Evolutionary conservation across 2,797 vertebrate genomes (phyloP).

Genomic region (Poeciliopsis infans): DNA sequence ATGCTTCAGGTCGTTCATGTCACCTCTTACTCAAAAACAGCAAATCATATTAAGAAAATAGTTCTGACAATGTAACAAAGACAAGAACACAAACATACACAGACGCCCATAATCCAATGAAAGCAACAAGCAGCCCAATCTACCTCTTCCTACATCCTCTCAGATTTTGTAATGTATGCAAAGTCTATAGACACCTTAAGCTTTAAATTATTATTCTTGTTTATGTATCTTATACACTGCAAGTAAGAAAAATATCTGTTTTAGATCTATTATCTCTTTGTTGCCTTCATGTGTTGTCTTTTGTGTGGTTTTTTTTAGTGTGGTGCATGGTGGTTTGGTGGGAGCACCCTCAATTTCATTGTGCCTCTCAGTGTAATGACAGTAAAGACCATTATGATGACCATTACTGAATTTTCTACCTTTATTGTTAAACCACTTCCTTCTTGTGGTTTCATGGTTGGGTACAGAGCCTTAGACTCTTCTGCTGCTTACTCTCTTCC

Average conservation of each 20-base stretch:
- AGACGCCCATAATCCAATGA: no score
- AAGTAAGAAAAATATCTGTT: neutral
- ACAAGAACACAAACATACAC: no score
- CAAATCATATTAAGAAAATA: no score
- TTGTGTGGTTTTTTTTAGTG: neutral
- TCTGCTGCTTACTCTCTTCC: neutral
- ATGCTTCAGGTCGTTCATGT: neutral
- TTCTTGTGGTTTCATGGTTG: neutral
- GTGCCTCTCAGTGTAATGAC: neutral
- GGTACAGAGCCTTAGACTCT: neutral
- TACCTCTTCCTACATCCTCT: no score
- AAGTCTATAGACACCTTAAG: no score
- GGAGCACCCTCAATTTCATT: neutral
- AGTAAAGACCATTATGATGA: neutral
- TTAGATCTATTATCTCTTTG: no score
- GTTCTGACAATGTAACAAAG: no score
- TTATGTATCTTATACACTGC: neutral
- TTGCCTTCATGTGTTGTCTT: neutral
- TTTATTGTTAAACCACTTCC: neutral
- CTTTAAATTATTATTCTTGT: neutral
- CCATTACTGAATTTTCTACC: neutral
- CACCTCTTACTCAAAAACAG: neutral
- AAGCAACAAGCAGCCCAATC: no score
- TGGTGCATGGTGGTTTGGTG: neutral
- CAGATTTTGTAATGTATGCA: no score